Evolutionary conservation across 2,113 vertebrate species (phyloP).

Genomic region (Oryctolagus cuniculus): DNA sequence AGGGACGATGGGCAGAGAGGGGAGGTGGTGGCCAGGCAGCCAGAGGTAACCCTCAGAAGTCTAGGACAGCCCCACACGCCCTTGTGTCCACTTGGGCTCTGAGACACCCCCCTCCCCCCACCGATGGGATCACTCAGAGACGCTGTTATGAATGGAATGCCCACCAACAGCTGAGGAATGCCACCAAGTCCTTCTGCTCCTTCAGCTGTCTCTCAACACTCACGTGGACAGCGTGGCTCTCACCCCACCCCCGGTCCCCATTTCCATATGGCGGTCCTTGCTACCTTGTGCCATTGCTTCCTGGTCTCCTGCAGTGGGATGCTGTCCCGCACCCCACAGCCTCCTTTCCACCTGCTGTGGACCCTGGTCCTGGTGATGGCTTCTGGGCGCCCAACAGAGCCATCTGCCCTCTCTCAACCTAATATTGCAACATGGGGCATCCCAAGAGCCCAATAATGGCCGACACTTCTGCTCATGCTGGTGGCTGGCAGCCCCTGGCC

Average conservation of each 20-base stretch:
- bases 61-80: background rate
- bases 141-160: background rate
- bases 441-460: background rate
- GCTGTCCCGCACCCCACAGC: background rate
- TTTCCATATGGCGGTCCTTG: background rate
- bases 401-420: background rate
- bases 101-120: background rate
- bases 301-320: rapidly evolving
- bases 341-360: background rate
- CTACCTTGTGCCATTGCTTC: background rate
- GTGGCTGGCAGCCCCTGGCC: background rate
- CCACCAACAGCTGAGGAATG: background rate
- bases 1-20: background rate
- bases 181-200: too few relatives aligned
- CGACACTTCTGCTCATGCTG: background rate
- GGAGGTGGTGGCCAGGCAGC: background rate
- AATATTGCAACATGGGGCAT: background rate
- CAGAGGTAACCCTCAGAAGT: background rate
- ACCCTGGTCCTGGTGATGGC: background rate
- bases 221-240: rapidly evolving
- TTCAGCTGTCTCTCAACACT: background rate
- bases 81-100: background rate
- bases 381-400: background rate
- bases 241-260: background rate
- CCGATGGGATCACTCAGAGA: background rate